Percentiles rank a stretch among this genome's conserved stretches.
These are phyloP conservation scores for Gasterosteus aculeatus DNA, from an alignment of 2,113 vertebrate species.

Conservation along the genomic window DNA sequence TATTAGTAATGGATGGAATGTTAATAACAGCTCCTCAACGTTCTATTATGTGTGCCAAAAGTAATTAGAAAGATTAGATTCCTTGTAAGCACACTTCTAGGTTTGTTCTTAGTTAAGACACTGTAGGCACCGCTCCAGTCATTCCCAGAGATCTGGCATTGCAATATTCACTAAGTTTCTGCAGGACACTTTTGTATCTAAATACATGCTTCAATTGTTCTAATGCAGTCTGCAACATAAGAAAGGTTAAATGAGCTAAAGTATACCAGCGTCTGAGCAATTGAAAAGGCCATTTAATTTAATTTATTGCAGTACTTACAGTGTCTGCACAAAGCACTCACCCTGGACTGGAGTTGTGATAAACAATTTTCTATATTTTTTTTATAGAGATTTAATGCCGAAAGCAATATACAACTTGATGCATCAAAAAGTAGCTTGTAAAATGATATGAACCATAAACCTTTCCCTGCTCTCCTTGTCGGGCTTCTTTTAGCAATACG, in stretches of 20 bases:
- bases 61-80: slow-evolving; percentile 57
- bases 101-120: slow-evolving; percentile 28
- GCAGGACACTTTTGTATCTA: slow-evolving; percentile 27
- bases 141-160: slow-evolving; percentile 23
- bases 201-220: slow-evolving; percentile 49
- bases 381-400: background rate
- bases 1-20: slow-evolving; percentile 38
- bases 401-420: background rate
- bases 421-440: background rate
- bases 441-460: background rate
- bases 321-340: slow-evolving; percentile 9
- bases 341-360: background rate
- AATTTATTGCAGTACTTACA: slow-evolving; percentile 20
- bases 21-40: slow-evolving; percentile 35
- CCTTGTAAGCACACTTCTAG: slow-evolving; percentile 28
- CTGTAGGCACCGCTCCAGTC: slow-evolving; percentile 44
- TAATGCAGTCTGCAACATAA: slow-evolving; percentile 29
- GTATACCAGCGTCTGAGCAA: slow-evolving; percentile 24
- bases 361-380: background rate
- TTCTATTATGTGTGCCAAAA: slow-evolving; percentile 34
- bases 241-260: slow-evolving; percentile 38
- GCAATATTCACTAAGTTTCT: slow-evolving; percentile 28
- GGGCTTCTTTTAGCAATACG: background rate
- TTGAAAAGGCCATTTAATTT: slow-evolving; percentile 23
- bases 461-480: background rate